These are phyloP conservation scores for Rhabdornis inornatus DNA, from an alignment of 2,113 vertebrate species.

Conservation along the genomic window DNA sequence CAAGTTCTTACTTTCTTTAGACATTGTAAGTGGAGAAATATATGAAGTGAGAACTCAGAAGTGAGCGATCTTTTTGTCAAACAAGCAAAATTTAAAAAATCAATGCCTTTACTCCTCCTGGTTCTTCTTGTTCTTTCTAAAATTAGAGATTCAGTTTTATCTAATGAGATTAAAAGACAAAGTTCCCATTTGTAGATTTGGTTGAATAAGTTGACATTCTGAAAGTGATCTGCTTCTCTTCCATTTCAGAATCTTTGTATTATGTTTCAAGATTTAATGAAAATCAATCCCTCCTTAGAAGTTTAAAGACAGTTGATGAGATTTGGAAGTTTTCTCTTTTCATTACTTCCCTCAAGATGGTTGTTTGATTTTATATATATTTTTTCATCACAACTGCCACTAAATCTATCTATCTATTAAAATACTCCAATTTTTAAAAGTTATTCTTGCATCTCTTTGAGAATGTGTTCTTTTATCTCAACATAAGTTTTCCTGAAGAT, in stretches of 20 bases:
- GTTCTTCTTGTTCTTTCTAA: background rate
- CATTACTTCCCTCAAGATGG: background rate
- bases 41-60: background rate
- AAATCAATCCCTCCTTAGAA: background rate
- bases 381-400: background rate
- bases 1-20: background rate
- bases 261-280: background rate
- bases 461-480: background rate
- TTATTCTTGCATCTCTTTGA: background rate
- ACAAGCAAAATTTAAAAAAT: background rate
- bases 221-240: background rate
- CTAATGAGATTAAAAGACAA: background rate
- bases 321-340: background rate
- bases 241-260: background rate
- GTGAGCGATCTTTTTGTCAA: background rate
- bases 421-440: background rate
- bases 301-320: background rate
- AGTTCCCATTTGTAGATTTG: background rate
- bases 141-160: background rate
- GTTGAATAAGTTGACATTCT: background rate
- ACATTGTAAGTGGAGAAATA: background rate
- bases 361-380: background rate
- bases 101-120: background rate
- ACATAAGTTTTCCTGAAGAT: background rate
- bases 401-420: background rate